phyloP scores from a whole-genome alignment of 2,888 invertebrate species.

The Heliconius charithonia region DNA sequence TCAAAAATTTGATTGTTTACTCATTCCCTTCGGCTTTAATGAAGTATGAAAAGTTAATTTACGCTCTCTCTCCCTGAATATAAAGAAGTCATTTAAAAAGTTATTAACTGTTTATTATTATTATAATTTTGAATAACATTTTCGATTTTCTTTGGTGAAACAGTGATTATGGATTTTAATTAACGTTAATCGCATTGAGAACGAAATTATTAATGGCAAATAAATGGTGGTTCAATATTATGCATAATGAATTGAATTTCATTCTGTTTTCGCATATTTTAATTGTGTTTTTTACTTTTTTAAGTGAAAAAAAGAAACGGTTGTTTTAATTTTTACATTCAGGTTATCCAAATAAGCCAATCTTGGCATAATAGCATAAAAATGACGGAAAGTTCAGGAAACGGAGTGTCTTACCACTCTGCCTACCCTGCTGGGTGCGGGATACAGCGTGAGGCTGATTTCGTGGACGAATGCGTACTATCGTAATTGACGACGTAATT shows the following conservation, averaged over 20 bases:
- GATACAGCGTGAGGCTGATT: not conserved
- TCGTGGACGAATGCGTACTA: not conserved
- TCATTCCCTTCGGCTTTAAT: constrained; percentile 35
- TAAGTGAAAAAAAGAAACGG: no score
- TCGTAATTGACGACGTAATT: not conserved
- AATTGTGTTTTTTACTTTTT: no score
- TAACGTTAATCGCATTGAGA: not conserved
- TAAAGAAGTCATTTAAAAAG: constrained; percentile 27
- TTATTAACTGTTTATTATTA: not conserved
- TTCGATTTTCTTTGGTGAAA: constrained; percentile 7
- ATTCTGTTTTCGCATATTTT: no score
- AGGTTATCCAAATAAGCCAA: no score
- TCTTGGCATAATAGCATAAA: no score
- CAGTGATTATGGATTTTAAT: not conserved
- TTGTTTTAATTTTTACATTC: no score
- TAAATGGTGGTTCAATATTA: not conserved
- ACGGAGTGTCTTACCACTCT: no score
- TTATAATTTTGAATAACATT: constrained; percentile 11
- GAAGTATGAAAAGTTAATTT: constrained; percentile 42
- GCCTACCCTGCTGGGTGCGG: no score
- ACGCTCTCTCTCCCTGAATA: constrained; percentile 22
- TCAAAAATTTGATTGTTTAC: constrained; percentile 22
- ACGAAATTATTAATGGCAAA: not conserved
- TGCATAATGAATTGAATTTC: not conserved
- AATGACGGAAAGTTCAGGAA: no score